These are phyloP conservation scores for Podarcis raffonei DNA, from an alignment of 2,113 vertebrate genomes.

Conservation along the genomic window DNA sequence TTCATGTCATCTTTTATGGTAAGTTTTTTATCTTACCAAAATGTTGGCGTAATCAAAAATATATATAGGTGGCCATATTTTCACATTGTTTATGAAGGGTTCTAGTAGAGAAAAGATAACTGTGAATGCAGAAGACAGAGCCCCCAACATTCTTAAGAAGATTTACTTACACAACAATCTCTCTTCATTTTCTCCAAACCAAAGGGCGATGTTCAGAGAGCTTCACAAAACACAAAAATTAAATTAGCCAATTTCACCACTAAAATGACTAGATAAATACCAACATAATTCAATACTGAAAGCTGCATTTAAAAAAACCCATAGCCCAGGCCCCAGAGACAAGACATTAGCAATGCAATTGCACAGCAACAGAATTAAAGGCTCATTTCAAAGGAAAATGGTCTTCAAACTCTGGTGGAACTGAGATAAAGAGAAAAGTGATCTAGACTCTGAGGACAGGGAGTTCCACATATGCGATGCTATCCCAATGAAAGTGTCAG, in stretches of 20 bases:
- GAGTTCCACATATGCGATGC: not conserved
- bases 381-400: not conserved
- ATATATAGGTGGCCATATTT: conserved; percentile 28
- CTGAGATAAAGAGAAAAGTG: not conserved
- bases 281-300: not conserved
- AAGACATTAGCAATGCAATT: not conserved
- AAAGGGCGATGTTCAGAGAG: not conserved
- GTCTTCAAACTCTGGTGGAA: not conserved
- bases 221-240: not conserved
- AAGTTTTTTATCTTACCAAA: conserved; percentile 58
- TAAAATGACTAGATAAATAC: too few relatives aligned
- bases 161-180: too few relatives aligned
- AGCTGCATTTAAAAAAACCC: not conserved
- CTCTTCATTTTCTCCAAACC: not conserved
- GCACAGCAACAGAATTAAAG: not conserved
- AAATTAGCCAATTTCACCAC: not conserved
- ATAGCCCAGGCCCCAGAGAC: too few relatives aligned
- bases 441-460: not conserved
- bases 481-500: too few relatives aligned
- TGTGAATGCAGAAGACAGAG: not conserved
- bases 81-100: not conserved
- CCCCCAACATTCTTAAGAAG: not conserved
- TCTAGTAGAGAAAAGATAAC: not conserved
- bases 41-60: conserved; percentile 32
- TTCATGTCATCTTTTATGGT: conserved; percentile 36